Base-by-base conservation (phyloP, 2,888 invertebrate species). In the Ornithoptera priamus region DNA sequence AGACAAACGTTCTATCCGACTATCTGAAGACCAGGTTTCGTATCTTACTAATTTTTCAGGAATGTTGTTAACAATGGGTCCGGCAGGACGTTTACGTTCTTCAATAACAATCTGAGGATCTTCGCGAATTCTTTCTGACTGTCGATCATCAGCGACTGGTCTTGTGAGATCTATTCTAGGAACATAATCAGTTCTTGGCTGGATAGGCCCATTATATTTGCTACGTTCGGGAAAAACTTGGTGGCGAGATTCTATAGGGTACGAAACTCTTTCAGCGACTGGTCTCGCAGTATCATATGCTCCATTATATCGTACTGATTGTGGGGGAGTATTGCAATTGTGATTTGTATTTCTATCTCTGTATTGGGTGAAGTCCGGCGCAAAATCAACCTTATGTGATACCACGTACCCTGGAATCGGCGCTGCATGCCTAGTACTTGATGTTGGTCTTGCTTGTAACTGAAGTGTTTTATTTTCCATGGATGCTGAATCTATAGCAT, bases 331-430 rank as follows among this genome's bases (percentile, higher is more conserved):
- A 69, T 74, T 80, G 71, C 83, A 85, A 68, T 75, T 83, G 68
- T 85, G 86, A 67, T 76, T 81, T 71, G 76, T 70, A 74, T 75
- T 84, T 80, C 89, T 84, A 66, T 92, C 92, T 70, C 89, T 83
- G 70, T 90, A 90, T 76, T 90, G 93, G 62, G 93, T 92, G 76
- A 97, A 97, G 81, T 96, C 95, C 0, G 96, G 96, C 56, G 95
- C 94, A 80, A 97, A 97, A 83, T 97, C 96, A 17, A 97, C 95
- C 87, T 96, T 96, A 15, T 96, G 96, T 30, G 95, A 94, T 65
- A 85, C 83, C 59, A 78, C 80, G 75, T 83, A 87, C 62, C 81
- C 81, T 12, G 84, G 75, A 53, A 79, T 72, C 64, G 85, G 80
- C 68, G 84, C 75, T 65, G 76, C 72, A 72, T 81, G 84, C 69